Conservation (phyloP, 2,888 invertebrate species). For the Autographa pulchrina region DNA sequence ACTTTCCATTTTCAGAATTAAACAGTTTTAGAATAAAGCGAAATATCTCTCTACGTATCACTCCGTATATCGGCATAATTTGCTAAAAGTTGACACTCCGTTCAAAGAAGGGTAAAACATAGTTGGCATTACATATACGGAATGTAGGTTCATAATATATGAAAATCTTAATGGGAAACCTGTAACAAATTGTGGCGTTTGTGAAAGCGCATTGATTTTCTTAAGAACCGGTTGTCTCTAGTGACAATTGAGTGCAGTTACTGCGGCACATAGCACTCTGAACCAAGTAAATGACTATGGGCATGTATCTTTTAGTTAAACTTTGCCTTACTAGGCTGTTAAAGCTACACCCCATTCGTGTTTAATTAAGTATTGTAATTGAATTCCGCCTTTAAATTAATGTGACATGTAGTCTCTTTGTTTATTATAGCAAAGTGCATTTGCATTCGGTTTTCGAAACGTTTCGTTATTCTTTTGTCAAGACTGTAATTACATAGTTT, state of each 20-base stretch:
- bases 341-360: conserved; percentile 36
- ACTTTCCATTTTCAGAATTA: no score
- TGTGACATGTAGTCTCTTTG: conserved; percentile 22
- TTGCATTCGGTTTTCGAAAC: conserved; percentile 11
- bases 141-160: conserved; percentile 32
- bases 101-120: no score
- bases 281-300: conserved; percentile 40
- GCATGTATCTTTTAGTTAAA: conserved; percentile 44
- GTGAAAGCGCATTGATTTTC: conserved; percentile 81
- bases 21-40: no score
- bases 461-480: conserved; percentile 18
- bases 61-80: no score
- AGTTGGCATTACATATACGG: background rate
- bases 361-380: conserved; percentile 54
- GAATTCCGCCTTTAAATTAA: conserved; percentile 27
- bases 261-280: conserved; percentile 25
- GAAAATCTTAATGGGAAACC: conserved; percentile 68
- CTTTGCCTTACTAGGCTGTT: background rate
- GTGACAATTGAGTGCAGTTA: conserved; percentile 49
- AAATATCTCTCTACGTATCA: no score
- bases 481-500: conserved; percentile 20
- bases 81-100: no score
- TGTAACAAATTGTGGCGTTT: conserved; percentile 66
- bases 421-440: conserved; percentile 13
- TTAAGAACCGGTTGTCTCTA: conserved; percentile 75